phyloP scores from a whole-genome alignment of 2,113 vertebrate genomes.

The Pycnonotus jocosus region DNA sequence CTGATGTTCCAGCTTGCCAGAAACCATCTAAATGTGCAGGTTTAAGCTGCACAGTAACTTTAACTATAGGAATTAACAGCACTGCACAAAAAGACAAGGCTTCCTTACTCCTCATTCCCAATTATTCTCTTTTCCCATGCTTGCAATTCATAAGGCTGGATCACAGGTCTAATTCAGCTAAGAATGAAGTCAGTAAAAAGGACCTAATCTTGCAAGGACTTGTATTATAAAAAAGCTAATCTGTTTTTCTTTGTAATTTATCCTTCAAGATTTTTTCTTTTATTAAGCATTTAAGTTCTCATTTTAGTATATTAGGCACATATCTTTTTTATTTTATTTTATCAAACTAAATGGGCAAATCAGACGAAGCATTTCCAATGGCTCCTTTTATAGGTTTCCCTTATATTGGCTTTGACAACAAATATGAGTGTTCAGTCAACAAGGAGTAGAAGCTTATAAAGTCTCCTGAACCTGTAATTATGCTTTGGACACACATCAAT shows the following conservation, averaged over 20 bases:
- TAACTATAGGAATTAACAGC: background rate
- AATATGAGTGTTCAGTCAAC: background rate
- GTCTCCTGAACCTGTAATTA: background rate
- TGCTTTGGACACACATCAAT: background rate
- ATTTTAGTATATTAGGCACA: background rate
- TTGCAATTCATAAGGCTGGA: background rate
- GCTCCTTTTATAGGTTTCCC: background rate
- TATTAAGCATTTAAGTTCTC: background rate
- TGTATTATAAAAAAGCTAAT: background rate
- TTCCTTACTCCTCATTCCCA: background rate
- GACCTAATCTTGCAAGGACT: background rate
- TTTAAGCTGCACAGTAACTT: background rate
- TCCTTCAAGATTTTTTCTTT: background rate
- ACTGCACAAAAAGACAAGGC: background rate
- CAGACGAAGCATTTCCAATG: background rate
- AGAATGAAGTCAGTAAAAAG: background rate
- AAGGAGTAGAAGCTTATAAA: background rate
- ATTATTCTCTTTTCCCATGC: rapidly evolving
- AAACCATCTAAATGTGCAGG: background rate
- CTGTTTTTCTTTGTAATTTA: background rate
- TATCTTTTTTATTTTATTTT: background rate
- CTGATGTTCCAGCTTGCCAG: background rate
- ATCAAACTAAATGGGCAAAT: background rate
- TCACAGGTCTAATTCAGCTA: background rate
- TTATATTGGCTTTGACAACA: background rate